Evolutionary conservation across 2,797 vertebrate species (phyloP).

Genomic region (Allobates femoralis): DNA sequence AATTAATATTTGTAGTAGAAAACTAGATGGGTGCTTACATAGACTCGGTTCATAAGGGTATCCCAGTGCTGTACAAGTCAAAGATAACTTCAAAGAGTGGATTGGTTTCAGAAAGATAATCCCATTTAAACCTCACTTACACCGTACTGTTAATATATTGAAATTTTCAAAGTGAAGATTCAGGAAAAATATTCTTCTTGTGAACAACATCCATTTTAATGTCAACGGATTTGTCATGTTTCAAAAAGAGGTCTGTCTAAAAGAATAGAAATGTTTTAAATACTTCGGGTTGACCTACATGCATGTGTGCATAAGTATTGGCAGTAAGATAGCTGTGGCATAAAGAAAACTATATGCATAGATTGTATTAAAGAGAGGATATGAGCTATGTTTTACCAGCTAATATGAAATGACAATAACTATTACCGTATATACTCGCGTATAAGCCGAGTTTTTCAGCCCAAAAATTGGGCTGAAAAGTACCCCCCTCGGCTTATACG

Average conservation of each 20-base stretch:
- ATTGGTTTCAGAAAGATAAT: conserved; percentile 21
- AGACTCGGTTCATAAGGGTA: conserved; percentile 1
- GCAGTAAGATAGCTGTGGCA: neutral
- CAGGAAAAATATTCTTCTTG: neutral
- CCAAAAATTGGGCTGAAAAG: no score
- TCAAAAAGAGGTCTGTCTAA: neutral
- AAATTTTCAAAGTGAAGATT: conserved; percentile 12
- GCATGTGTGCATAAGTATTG: neutral
- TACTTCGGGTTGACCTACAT: neutral
- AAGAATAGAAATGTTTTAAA: neutral
- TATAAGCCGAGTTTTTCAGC: no score
- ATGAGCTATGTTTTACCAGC: neutral
- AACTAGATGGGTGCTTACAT: neutral
- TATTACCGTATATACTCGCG: no score
- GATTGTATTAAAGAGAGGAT: neutral
- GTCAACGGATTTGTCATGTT: conserved; percentile 19
- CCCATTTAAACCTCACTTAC: conserved; percentile 18
- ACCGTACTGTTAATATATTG: neutral
- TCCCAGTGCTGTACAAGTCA: conserved; percentile 10
- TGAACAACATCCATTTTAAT: conserved; percentile 26
- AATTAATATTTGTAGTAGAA: neutral
- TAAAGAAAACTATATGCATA: neutral
- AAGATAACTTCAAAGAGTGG: conserved; percentile 24
- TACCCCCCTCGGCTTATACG: no score
- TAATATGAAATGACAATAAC: neutral